phyloP scores from a whole-genome alignment of 1,140 invertebrate species.

The Muscidifurax raptorellus region DNA sequence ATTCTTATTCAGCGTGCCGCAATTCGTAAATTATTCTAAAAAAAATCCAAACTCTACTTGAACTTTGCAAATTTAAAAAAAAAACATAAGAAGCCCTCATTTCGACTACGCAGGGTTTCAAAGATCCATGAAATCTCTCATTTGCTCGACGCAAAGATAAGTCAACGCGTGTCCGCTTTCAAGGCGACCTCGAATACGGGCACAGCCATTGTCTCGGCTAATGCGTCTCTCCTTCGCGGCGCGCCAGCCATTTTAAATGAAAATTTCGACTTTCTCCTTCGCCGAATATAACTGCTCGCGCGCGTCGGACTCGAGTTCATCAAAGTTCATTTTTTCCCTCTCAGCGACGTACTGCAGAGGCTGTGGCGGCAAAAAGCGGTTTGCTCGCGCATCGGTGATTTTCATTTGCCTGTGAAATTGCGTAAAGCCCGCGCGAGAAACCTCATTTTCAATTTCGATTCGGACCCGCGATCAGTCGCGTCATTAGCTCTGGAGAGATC shows the following conservation, averaged over 20 bases:
- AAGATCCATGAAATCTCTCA: too few species aligned
- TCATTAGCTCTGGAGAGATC: neutral
- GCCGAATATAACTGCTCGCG: too few species aligned
- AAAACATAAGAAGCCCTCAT: too few species aligned
- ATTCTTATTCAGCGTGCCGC: too few species aligned
- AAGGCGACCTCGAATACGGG: too few species aligned
- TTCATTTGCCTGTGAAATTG: slow-evolving; percentile 23
- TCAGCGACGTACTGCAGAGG: too few species aligned
- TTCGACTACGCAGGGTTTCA: too few species aligned
- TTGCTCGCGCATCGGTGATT: neutral
- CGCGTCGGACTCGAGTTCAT: neutral
- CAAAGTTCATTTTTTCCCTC: neutral
- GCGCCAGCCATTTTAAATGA: neutral
- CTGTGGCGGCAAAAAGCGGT: neutral
- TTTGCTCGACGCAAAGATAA: too few species aligned
- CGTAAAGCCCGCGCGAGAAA: neutral
- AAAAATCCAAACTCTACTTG: too few species aligned
- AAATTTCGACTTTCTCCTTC: neutral
- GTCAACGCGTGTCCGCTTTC: too few species aligned
- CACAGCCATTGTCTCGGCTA: neutral
- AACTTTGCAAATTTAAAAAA: too few species aligned
- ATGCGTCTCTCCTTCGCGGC: slow-evolving; percentile 7
- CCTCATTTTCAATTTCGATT: slow-evolving; percentile 16
- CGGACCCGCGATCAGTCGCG: neutral
- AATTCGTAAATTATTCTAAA: too few species aligned